phyloP scores from a whole-genome alignment of 2,797 vertebrate genomes.

The Thripadectes ignobilis region DNA sequence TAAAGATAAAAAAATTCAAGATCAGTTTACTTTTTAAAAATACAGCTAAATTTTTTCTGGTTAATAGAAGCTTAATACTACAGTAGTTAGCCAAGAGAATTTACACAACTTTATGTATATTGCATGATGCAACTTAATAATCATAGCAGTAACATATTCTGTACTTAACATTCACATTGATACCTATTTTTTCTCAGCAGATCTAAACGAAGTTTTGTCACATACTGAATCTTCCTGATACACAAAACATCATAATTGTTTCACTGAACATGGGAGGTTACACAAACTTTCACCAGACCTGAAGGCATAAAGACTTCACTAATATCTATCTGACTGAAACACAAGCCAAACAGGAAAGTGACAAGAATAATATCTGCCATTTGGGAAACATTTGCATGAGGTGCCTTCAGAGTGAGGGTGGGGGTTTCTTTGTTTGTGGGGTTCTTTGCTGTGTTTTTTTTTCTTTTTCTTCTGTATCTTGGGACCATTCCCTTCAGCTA shows the following conservation, averaged over 20 bases:
- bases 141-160: not conserved
- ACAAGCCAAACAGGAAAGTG: not conserved
- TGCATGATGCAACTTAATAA: not conserved
- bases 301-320: not conserved
- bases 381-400: not conserved
- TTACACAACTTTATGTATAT: not conserved
- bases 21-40: not conserved
- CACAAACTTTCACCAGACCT: not conserved
- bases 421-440: not conserved
- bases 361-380: not conserved
- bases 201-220: not conserved
- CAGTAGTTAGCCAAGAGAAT: not conserved
- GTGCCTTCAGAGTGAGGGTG: not conserved
- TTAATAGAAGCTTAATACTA: not conserved
- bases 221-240: not conserved
- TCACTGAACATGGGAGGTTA: not conserved
- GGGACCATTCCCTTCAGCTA: not conserved
- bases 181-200: not conserved
- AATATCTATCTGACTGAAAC: not conserved
- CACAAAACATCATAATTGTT: not conserved
- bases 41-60: not conserved
- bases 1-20: not conserved
- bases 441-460: rapidly evolving
- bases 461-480: not conserved
- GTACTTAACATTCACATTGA: not conserved